Evolutionary conservation across 2,113 vertebrate species (phyloP).

Genomic region (Myrmecophaga tridactyla): DNA sequence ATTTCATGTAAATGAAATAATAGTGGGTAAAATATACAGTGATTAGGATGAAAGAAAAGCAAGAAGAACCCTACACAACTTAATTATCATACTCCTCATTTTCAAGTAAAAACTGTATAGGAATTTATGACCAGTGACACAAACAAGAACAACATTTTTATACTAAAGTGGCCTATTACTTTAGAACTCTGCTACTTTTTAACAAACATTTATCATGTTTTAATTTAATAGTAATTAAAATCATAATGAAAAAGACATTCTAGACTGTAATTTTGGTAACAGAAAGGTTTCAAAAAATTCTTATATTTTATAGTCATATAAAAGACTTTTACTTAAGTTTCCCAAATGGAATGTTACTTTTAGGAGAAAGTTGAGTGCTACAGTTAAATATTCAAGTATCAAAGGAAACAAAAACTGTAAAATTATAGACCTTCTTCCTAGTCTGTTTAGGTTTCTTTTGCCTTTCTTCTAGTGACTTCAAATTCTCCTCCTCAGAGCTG

Average conservation of each 20-base stretch:
- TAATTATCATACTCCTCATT: neutral
- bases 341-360: neutral
- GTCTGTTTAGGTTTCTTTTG: slow-evolving; percentile 91
- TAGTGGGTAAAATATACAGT: neutral
- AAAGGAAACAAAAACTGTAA: neutral
- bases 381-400: slow-evolving; percentile 11
- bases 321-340: slow-evolving; percentile 28
- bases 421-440: slow-evolving; percentile 88
- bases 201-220: neutral
- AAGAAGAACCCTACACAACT: neutral
- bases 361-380: slow-evolving; percentile 7
- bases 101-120: slow-evolving; percentile 21
- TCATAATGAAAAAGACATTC: neutral
- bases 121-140: neutral
- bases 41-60: slow-evolving; percentile 27
- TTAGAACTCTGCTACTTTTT: slow-evolving; percentile 20
- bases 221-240: slow-evolving; percentile 19
- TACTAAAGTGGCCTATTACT: neutral
- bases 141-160: neutral
- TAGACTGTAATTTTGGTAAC: slow-evolving; percentile 3
- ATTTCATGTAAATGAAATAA: slow-evolving; percentile 6
- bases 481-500: slow-evolving; percentile 96
- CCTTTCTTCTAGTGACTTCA: slow-evolving; percentile 84
- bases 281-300: neutral
- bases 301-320: neutral